Base-by-base conservation (phyloP, 1,140 invertebrate genomes). In the Drosophila nebulosa region DNA sequence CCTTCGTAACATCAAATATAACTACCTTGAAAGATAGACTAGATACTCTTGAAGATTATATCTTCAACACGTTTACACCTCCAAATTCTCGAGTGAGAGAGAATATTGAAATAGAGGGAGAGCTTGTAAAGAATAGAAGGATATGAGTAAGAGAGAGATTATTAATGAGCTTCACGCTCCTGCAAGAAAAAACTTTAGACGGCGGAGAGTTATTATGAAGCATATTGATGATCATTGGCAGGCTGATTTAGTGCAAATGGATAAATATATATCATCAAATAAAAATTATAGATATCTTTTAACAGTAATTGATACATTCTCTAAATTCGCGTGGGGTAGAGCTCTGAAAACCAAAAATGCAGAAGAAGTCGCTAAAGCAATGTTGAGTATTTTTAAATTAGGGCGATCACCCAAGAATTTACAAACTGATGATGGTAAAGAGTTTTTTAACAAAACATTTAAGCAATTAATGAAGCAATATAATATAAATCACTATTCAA, bases 181-280 rank as follows among this genome's bases (percentile, higher is more conserved):
- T 52, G 89, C 90, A 22, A 66, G 91, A 64, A 79, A 76, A 66
- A 91, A 90, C 72, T 92, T 83, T 85, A 63, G 24, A 24, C 69
- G 92, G 10, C 68, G 91, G 42, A 36, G 60, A 32, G 86, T 90
- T 57, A 77, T 90, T 27, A 72, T 89, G 16, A 86, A 84, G 63
- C 86, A 83, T 51, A 69, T 92, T 5, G 78, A 92, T 86, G 91
- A 92, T 56, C 72, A 90, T 2, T 92, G 88, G 88, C 91, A 92
- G 76, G 84, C 86, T 10, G 91, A 92, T 83, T 76, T 92, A 26
- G 89, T 90, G 6, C 90, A 92, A 72, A 91, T 92, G 89, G 56
- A 35, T 26, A 50, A 58, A 9, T 59, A 66, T 35, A 30, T 21
- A 58, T 58, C 53, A 66, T 56, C 12, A 24, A 59, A 66, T 50